phyloP scores from a whole-genome alignment of 2,797 vertebrate species.

The Molossus molossus region DNA sequence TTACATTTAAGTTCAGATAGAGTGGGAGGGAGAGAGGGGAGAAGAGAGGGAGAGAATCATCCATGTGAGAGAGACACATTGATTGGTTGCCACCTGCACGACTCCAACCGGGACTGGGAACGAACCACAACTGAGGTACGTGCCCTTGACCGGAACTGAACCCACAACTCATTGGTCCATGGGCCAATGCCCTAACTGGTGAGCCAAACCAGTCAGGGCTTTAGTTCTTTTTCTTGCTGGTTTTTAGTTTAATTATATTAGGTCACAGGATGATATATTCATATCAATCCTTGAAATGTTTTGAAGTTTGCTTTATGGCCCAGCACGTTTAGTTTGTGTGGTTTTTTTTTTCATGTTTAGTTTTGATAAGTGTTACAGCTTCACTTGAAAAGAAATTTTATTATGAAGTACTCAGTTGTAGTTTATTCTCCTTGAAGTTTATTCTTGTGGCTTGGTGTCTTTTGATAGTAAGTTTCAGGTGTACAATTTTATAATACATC shows the following conservation, averaged over 20 bases:
- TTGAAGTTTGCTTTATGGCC: not conserved
- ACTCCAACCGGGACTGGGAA: no score
- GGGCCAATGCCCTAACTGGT: no score
- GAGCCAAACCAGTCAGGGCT: no score
- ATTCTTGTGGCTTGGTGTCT: not conserved
- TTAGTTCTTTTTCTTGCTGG: not conserved
- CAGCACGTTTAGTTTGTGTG: not conserved
- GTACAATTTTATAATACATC: not conserved
- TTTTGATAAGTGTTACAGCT: not conserved
- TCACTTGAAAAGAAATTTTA: not conserved
- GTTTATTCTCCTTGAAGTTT: not conserved
- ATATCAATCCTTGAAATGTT: not conserved
- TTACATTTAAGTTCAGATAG: no score
- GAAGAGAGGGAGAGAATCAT: no score
- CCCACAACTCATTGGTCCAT: no score
- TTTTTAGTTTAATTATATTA: not conserved
- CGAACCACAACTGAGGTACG: no score
- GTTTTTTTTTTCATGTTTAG: not conserved
- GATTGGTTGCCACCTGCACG: no score
- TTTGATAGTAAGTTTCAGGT: not conserved
- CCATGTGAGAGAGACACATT: no score
- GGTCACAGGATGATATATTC: not conserved
- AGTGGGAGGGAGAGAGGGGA: no score
- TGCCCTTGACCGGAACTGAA: no score
- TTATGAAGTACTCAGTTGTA: not conserved